These are phyloP conservation scores for Meda fulgida DNA, from an alignment of 2,797 vertebrate species.

Conservation along the genomic window DNA sequence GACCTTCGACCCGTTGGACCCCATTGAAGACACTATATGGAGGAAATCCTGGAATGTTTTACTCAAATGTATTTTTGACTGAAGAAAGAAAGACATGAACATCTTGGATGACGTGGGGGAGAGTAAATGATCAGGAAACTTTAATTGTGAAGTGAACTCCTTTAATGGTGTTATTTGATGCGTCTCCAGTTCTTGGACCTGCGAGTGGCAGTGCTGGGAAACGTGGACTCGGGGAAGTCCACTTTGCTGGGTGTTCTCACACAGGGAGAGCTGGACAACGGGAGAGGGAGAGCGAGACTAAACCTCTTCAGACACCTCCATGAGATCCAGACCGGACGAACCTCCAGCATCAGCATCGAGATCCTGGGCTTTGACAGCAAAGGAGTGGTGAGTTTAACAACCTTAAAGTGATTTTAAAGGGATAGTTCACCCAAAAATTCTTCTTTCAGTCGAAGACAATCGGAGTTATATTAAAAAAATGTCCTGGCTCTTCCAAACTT, in stretches of 20 bases:
- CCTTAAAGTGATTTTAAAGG: background rate
- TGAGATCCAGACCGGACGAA: constrained; percentile 90
- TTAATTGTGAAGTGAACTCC: too few species aligned
- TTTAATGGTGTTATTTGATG: background rate
- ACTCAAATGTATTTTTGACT: too few species aligned
- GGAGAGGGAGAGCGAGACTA: constrained; percentile 86
- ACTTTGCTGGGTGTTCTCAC: constrained; percentile 88
- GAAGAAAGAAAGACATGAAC: too few species aligned
- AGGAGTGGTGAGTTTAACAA: constrained; percentile 80
- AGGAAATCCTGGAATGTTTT: too few species aligned
- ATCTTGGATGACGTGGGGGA: too few species aligned
- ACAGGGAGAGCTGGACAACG: constrained; percentile 89
- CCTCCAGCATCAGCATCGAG: constrained; percentile 92
- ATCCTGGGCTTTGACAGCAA: constrained; percentile 91
- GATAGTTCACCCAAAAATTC: too few species aligned
- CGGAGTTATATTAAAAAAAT: too few species aligned
- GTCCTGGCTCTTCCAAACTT: too few species aligned
- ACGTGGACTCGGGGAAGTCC: constrained; percentile 91
- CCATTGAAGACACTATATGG: too few species aligned
- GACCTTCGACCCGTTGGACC: too few species aligned
- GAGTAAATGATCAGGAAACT: too few species aligned
- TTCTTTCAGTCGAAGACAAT: too few species aligned
- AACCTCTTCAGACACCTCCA: constrained; percentile 92
- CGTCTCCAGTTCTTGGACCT: constrained; percentile 85
- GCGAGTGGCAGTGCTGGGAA: constrained; percentile 88